Base-by-base conservation (phyloP, 2,888 invertebrate genomes). In the Neoitamus cyanurus region DNA sequence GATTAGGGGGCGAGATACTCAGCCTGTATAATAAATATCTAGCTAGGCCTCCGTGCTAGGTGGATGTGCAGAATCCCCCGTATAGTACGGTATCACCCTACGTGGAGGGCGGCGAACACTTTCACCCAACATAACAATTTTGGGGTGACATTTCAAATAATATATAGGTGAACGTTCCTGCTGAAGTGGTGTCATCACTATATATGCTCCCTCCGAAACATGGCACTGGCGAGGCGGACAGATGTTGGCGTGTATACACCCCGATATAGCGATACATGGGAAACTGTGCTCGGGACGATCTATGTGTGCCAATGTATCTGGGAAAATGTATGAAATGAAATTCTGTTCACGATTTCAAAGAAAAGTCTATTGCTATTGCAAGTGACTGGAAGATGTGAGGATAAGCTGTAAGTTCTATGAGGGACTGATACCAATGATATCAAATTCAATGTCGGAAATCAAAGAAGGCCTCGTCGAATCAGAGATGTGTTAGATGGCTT, bases 111-210 rank as follows among this genome's bases (percentile, higher is more conserved):
- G 20, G 20, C 7, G 58, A 58, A 58, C 58, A 58, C 58, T 58
- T 58, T 58, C 58, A 58, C 58, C 58, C 58, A 58, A 9, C 58
- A 58, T 58, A 58, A 25, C 58, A 58, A 58, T 58, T 58, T 58
- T 58, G 58, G 58, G 58, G 58, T 58, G 58, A 58, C 58, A 58
- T 58, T 58, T 58, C 58, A 58, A 58, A 58, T 58, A 58, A 58
- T 58, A 58, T 58, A 58, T 58, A 58, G 58, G 58, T 58, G 58
- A 58, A 58, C 58, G 58, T 58, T 58, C 20, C 58, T 58, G 58
- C 11, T 58, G 58, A 58, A 58, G 58, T 58, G 58, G 58, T 58
- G 58, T 58, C 58, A 58, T 58, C 58, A 58, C 58, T 20, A 58
- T 58, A 25, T 25, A 58, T 9, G 9, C 58, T 15, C 25, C 58